Evolutionary conservation across 2,888 invertebrate species (phyloP), one percentile per base, ranked within the genome.

Genomic region (Boloria euphrosyne): DNA sequence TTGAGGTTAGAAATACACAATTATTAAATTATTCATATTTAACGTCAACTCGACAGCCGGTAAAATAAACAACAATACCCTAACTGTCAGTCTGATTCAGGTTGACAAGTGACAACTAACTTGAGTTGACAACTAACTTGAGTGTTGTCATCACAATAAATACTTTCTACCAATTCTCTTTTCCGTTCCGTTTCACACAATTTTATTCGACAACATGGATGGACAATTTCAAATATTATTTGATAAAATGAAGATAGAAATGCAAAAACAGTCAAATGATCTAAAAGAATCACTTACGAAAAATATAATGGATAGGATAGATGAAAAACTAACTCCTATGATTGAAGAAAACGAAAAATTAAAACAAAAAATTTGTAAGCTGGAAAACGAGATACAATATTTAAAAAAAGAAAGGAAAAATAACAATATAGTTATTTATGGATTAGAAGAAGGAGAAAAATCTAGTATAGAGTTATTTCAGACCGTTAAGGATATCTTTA

Each of bases 271-370:
- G 69, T 7, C 71, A 73, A 57, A 73, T 74, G 70, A 22, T 22
- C 22, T 22, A 22, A 22, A 22, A 22, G 65, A 71, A 3, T 69
- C 69, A 53, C 54, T 73, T 6, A 71, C 74, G 22, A 72, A 71
- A 16, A 70, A 53, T 31, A 72, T 74, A 13, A 74, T 74, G 70
- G 70, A 70, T 0, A 70, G 59, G 22, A 72, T 76, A 63, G 71
- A 75, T 47, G 74, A 76, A 46, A 76, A 75, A 69, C 16, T 76
- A 67, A 52, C 14, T 0, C 74, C 75, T 66, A 64, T 75, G 0
- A 55, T 71, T 7, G 71, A 72, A 71, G 75, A 77, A 73, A 75
- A 75, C 53, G 67, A 71, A 69, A 71, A 64, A 3, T 18, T 77
- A 54, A 76, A 76, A 68, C 38, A 31, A 38, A 73, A 76, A 71